Evolutionary conservation across 2,113 vertebrate species (phyloP).

Genomic region (Ageneiosus marmoratus): DNA sequence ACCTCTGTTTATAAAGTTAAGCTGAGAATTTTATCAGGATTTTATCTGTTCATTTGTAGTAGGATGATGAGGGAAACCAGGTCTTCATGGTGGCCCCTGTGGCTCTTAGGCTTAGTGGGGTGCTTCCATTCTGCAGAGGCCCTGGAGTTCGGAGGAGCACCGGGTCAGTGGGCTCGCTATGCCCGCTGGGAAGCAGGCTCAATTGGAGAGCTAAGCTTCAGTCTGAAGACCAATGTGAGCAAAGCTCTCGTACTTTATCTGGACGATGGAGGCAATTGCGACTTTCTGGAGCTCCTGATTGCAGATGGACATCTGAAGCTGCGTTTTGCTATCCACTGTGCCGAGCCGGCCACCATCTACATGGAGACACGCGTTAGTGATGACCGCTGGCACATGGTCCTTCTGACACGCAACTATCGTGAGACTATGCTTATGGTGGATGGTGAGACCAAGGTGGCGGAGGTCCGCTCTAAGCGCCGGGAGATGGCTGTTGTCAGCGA

Average conservation of each 20-base stretch:
- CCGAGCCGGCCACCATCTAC: constrained; percentile 82
- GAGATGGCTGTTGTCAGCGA: constrained; percentile 92
- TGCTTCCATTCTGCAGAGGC: constrained; percentile 59
- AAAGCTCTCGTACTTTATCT: constrained; percentile 88
- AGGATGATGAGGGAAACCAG: constrained; percentile 65
- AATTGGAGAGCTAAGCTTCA: constrained; percentile 88
- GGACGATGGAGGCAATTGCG: constrained; percentile 92
- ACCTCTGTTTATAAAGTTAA: background rate
- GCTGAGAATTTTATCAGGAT: background rate
- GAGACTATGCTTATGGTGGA: constrained; percentile 87
- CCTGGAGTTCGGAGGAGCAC: constrained; percentile 86
- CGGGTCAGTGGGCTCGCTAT: constrained; percentile 91
- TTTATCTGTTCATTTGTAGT: background rate
- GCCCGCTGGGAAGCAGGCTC: constrained; percentile 86
- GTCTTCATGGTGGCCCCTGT: constrained; percentile 64
- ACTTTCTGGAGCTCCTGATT: constrained; percentile 89
- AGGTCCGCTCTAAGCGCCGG: constrained; percentile 86
- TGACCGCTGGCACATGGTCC: constrained; percentile 91
- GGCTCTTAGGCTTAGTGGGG: constrained; percentile 62
- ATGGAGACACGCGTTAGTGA: constrained; percentile 81
- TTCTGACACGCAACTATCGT: constrained; percentile 85
- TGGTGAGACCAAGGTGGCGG: constrained; percentile 81
- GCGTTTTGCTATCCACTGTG: constrained; percentile 89
- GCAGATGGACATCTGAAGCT: constrained; percentile 81
- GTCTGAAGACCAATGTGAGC: constrained; percentile 85